Percentiles rank a stretch among this genome's conserved stretches.
These are phyloP conservation scores for Thysanoteuthis rhombus DNA, from an alignment of 2,888 invertebrate species.

Conservation along the genomic window DNA sequence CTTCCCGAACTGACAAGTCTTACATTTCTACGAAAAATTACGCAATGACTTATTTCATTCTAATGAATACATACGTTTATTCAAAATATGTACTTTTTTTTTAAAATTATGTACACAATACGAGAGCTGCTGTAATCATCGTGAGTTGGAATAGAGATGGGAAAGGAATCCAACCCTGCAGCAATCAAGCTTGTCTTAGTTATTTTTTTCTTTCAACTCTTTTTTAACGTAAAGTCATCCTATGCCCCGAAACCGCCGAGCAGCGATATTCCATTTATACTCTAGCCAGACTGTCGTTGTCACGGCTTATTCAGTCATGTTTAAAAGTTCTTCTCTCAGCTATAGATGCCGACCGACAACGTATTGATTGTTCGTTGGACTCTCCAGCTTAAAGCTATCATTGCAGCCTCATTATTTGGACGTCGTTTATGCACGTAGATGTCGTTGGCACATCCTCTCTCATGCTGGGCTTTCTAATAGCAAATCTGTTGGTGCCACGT, in stretches of 20 bases:
- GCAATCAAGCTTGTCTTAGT: too few species aligned
- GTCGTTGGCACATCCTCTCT: not conserved
- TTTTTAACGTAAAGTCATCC: not conserved
- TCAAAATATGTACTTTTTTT: too few species aligned
- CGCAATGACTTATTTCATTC: too few species aligned
- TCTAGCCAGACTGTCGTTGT: not conserved
- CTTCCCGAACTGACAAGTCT: too few species aligned
- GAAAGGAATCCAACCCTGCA: too few species aligned
- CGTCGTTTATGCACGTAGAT: not conserved
- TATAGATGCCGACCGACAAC: not conserved
- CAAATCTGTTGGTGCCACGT: not conserved
- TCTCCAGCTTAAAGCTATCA: not conserved
- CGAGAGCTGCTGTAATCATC: too few species aligned
- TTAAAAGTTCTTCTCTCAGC: not conserved
- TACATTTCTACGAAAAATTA: too few species aligned
- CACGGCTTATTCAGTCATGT: not conserved
- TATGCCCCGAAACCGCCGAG: not conserved
- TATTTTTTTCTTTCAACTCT: not conserved
- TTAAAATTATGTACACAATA: too few species aligned
- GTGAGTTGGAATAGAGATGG: too few species aligned
- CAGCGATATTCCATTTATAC: not conserved
- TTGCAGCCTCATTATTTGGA: not conserved
- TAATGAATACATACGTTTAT: too few species aligned
- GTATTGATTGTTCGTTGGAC: not conserved
- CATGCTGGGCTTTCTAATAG: conserved; percentile 12